Base-by-base conservation (phyloP, 2,888 invertebrate genomes). In the Mayetiola destructor region DNA sequence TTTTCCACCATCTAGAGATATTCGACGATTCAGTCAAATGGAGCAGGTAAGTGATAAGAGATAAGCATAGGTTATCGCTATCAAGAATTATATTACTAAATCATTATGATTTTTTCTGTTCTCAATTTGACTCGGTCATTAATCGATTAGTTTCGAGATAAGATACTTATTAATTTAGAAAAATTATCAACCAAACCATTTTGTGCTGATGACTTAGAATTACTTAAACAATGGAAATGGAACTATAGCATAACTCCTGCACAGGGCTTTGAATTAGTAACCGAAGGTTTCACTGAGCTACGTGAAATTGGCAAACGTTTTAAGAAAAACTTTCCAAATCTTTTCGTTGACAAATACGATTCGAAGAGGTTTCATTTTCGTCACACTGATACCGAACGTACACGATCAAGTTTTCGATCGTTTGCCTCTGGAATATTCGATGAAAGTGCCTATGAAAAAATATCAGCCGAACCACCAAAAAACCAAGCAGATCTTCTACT, bases 351-450 rank as follows among this genome's bases (percentile, higher is more conserved):
- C 2, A 23, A 23, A 12, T 53, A 53, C 16, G 32, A 55, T 69
- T 71, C 21, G 68, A 74, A 1, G 57, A 70, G 79, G 58, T 75
- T 69, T 57, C 70, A 83, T 78, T 82, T 85, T 66, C 77, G 79
- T 40, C 74, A 79, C 16, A 80, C 81, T 0, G 71, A 76, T 42
- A 77, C 76, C 1, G 77, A 81, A 64, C 71, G 82, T 30, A 80
- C 82, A 0, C 67, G 73, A 2, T 75, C 76, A 32, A 84, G 83
- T 63, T 78, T 80, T 55, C 70, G 74, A 40, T 79, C 80, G 0
- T 85, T 82, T 61, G 73, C 77, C 4, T 76, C 80, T 57, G 83
- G 81, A 0, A 59, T 77, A 39, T 76, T 76, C 59, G 75, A 74
- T 1, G 64, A 63, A 10, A 62, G 64, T 40, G 61, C 68, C 1